Base-by-base conservation (phyloP, 2,888 invertebrate genomes). In the Drosophila paramelanica region DNA sequence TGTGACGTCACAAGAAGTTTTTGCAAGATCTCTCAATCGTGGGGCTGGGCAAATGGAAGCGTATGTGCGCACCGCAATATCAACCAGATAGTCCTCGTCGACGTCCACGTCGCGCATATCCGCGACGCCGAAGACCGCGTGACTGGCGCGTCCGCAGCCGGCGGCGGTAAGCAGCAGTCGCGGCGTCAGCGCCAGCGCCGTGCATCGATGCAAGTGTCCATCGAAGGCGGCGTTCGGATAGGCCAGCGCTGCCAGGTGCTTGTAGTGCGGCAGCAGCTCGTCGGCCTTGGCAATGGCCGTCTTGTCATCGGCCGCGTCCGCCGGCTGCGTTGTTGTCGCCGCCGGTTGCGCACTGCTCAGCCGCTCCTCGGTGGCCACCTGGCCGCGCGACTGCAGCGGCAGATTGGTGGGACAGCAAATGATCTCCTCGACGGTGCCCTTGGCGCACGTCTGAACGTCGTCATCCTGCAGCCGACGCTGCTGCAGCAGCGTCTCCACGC, bases 91-190 rank as follows among this genome's bases (percentile, higher is more conserved):
- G 36, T 83, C 83, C 23, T 73, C 72, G 5, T 83, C 83, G 3
- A 5, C 75, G 20, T 83, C 83, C n/a, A 78, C 66, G 23, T 83
- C 88, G 3, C 62, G 62, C 66, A 83, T 33, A 27, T 88, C 78
- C 13, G 83, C 61, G 8, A 83, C 83, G 0, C 83, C 83, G 5
- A 83, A 86, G 8, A 83, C 86, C 8, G 78, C 83, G 38, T 83
- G 83, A 14, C 58, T 80, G 6, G 83, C 83, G 10, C 78, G 51
- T 0, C 64, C 59, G 39, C 83, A 83, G 39, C 70, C 71, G 10
- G 83, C 88, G 14, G 69, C 45, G 27, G 65, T 75, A 6, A 83
- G 64, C n/a, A 83, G 60, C 31, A 83, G 59, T 46, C 59, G 52
- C 7, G 70, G 53, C 5, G 71, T 71, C 39, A 88, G 45, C 1